Evolutionary conservation across 1,140 invertebrate species (phyloP), one percentile per base, ranked within the genome.

Genomic region (Spodoptera frugiperda): DNA sequence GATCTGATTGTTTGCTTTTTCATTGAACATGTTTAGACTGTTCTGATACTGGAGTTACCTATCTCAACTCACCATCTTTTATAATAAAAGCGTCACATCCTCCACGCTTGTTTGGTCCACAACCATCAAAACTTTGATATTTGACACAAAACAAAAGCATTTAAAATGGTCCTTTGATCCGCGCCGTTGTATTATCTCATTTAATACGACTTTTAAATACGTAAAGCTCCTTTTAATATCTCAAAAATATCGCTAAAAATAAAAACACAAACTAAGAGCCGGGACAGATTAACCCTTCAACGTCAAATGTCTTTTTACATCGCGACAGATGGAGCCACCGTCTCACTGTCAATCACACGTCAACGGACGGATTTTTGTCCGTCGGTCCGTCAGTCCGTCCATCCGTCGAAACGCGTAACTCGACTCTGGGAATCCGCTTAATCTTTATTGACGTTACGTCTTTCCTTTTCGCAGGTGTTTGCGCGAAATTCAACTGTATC

Each of bases 371-470:
- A 86, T 87, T 84, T 89, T 84, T 86, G 83, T 83, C 82, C 25
- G 86, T 87, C 85, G 73, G 81, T 84, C 85, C 81, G 87, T 87
- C 85, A 78, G 80, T 73, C 51, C 30, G 77, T 54, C 72, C 46
- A 25, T 75, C 72, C 71, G 71, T 61, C 59, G 72, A 86, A 81
- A 84, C 82, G 86, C 84, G 88, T 88, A 89, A 91, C 89, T 84
- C 84, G 89, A 89, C 85, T 85, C 88, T 82, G 81, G 61, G 85
- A 87, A 90, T 87, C 84, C 87, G 85, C 89, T 91, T 92, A 91
- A 92, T 92, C 91, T 92, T 89, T 91, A 92, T 92, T 91, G 89
- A 91, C 89, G 55, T 73, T 61, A 88, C 78, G 81, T 63, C 70
- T 71, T 46, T 57, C 30, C 11, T 21, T 71, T 78, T 73, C 39